Conservation (phyloP, 2,888 invertebrate genomes). For the Lycia hirtaria region DNA sequence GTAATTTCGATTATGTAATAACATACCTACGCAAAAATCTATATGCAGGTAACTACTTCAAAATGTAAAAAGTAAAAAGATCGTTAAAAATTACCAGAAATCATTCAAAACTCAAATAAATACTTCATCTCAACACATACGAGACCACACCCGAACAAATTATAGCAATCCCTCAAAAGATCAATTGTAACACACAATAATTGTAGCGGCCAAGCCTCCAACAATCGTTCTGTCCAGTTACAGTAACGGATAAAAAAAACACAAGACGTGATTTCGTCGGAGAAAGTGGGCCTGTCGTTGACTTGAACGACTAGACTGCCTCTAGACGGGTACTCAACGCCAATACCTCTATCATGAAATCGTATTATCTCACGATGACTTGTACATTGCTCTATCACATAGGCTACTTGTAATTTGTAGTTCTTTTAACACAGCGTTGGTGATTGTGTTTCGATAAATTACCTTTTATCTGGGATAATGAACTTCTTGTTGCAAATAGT, state of each 20-base stretch:
- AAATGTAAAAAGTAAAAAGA: background rate
- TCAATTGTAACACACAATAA: conserved; percentile 55
- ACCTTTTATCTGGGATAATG: conserved; percentile 18
- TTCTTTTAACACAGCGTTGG: conserved; percentile 12
- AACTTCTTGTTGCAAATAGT: conserved; percentile 31
- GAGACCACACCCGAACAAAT: conserved; percentile 49
- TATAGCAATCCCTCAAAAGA: conserved; percentile 49
- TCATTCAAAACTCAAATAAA: background rate
- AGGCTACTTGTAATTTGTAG: background rate
- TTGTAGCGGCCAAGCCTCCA: conserved; percentile 60
- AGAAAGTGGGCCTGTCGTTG: conserved; percentile 78
- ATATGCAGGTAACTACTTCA: too few species aligned
- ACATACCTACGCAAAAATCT: too few species aligned
- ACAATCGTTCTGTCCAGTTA: conserved; percentile 70
- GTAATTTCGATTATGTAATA: too few species aligned
- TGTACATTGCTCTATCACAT: conserved; percentile 44
- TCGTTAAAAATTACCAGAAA: background rate
- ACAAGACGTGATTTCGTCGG: conserved; percentile 63
- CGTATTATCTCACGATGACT: conserved; percentile 12
- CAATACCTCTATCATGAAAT: conserved; percentile 20
- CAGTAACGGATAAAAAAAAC: conserved; percentile 68
- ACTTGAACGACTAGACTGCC: conserved; percentile 74
- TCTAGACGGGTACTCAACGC: conserved; percentile 61
- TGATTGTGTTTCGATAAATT: background rate
- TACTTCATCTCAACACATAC: conserved; percentile 12